These are phyloP conservation scores for Campylomormyrus tamandua DNA, from an alignment of 2,113 vertebrate species.

Conservation along the genomic window DNA sequence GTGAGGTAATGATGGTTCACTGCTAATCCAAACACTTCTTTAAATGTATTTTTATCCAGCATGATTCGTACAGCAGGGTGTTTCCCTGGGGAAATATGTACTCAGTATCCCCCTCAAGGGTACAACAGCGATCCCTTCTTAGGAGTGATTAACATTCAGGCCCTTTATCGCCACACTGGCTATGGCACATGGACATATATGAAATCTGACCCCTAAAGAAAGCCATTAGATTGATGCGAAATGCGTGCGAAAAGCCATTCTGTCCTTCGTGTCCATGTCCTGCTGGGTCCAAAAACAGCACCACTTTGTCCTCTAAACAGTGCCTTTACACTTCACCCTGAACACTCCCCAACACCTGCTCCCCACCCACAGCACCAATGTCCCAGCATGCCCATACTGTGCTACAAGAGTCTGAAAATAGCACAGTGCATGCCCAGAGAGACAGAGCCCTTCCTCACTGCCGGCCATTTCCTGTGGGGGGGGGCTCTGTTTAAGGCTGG, in stretches of 20 bases:
- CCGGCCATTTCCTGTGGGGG: constrained; percentile 34
- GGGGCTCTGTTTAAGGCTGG: constrained; percentile 21
- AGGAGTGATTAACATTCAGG: not conserved
- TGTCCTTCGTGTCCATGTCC: not conserved
- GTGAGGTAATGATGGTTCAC: not conserved
- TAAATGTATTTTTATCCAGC: not conserved
- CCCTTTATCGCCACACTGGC: not conserved
- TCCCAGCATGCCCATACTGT: not conserved
- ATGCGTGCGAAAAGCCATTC: not conserved
- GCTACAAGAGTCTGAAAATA: not conserved
- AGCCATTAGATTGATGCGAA: not conserved
- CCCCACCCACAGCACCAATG: not conserved
- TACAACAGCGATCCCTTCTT: not conserved
- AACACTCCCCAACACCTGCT: not conserved
- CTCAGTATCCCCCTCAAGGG: not conserved
- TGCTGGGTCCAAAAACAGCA: not conserved
- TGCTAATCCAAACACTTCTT: not conserved
- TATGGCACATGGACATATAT: not conserved
- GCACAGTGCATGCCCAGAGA: constrained; percentile 30
- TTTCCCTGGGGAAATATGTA: not conserved
- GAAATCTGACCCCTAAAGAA: not conserved
- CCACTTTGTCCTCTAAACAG: not conserved
- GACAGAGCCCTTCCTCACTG: constrained; percentile 43
- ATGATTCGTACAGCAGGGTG: not conserved
- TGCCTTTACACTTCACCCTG: not conserved